Evolutionary conservation across 2,797 vertebrate species (phyloP).

Genomic region (Streptopelia turtur): DNA sequence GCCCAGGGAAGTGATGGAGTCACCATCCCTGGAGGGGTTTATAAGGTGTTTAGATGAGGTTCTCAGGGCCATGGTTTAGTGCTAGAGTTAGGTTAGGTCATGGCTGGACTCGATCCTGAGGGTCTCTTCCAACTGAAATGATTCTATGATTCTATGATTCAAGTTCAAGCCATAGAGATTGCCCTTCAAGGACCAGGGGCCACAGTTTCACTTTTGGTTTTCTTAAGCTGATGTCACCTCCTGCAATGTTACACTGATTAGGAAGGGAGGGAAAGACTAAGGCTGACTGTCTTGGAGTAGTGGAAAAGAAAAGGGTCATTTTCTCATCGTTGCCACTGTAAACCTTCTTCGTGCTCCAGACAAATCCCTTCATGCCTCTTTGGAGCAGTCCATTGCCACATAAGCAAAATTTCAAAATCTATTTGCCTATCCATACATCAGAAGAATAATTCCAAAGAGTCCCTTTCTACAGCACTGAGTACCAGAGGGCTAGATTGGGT

Average conservation of each 20-base stretch:
- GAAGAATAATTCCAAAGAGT: neutral
- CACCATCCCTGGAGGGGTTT: too few relatives aligned
- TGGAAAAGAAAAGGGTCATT: neutral
- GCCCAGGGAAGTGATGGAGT: too few relatives aligned
- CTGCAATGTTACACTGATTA: neutral
- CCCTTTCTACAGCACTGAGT: neutral
- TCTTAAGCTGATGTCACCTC: neutral
- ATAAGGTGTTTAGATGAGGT: too few relatives aligned
- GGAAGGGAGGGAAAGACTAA: neutral
- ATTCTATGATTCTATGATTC: too few relatives aligned
- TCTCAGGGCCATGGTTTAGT: too few relatives aligned
- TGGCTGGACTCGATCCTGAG: too few relatives aligned
- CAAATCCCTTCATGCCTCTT: neutral
- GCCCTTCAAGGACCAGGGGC: neutral
- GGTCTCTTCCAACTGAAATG: too few relatives aligned
- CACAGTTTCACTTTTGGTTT: neutral
- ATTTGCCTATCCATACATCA: neutral
- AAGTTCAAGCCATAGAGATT: neutral
- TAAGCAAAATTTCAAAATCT: neutral
- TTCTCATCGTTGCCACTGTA: neutral
- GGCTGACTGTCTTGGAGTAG: neutral
- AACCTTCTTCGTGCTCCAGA: neutral
- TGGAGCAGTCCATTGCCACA: neutral
- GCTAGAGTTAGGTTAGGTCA: too few relatives aligned
- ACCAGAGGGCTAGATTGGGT: neutral